Base-by-base conservation (phyloP, 1,140 invertebrate genomes). In the Eriosoma lanigerum region DNA sequence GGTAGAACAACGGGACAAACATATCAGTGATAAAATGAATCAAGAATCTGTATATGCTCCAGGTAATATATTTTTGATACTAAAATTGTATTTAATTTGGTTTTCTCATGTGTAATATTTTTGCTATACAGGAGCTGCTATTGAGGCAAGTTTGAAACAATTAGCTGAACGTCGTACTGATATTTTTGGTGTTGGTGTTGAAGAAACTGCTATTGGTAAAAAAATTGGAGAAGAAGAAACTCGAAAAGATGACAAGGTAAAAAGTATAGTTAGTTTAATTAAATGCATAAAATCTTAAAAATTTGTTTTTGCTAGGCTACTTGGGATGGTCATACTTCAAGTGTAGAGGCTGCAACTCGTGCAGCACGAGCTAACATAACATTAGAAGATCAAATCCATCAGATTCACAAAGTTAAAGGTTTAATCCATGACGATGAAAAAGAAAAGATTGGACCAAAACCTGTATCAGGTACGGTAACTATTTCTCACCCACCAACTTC, bases 131-230 rank as follows among this genome's bases (percentile, higher is more conserved):
- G 89, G 94, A 26, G 91, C 94, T 29, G 94, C 96, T 24, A 98
- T 99, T 84, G 96, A 98, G 83, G 95, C 93, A 15, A 98, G 94
- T 85, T 90, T 99, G 83, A 98, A 98, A 85, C 92, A 97, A 84
- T 88, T 99, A 82, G 98, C 97, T 0, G 97, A 99, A 85, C 90
- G 97, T 83, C 95, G 98, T 93, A 98, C 98, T 4, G 98, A 99
- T 90, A 99, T 99, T 87, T 99, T 99, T 86, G 98, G 98, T 89
- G 93, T 96, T 81, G 98, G 97, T 82, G 95, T 96, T 84, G 97
- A 99, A 86, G 98, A 99, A 89, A 98, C 97, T 0, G 94, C 95
- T 3, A 99, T 99, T 86, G 98, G 98, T 90, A 97, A 98, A 87
- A 99, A 99, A 87, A 96, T 98, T 82, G 98, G 98, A 12, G 96